phyloP scores from a whole-genome alignment of 2,113 vertebrate genomes.

The Chinchilla lanigera region DNA sequence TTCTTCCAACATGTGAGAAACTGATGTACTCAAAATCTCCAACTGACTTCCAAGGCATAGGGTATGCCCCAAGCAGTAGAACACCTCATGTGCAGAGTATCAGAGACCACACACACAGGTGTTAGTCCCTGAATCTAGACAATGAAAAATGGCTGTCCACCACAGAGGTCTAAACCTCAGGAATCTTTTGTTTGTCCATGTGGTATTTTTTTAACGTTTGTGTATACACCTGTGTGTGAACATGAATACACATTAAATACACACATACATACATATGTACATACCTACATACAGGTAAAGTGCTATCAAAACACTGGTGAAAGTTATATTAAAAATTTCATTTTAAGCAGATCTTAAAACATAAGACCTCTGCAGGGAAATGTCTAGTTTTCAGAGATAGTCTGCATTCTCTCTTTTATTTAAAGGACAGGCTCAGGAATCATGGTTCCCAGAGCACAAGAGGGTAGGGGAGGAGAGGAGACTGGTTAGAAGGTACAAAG shows the following conservation, averaged over 20 bases:
- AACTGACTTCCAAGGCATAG: not conserved
- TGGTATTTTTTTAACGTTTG: not conserved
- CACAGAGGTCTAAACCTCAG: not conserved
- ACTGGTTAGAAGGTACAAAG: not conserved
- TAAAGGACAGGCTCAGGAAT: not conserved
- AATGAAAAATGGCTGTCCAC: not conserved
- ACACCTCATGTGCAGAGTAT: rapidly evolving
- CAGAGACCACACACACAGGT: not conserved
- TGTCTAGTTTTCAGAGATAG: not conserved
- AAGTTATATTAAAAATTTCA: not conserved
- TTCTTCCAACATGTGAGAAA: not conserved
- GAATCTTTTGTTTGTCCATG: not conserved
- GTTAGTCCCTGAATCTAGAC: not conserved
- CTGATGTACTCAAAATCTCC: not conserved
- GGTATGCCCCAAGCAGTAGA: not conserved
- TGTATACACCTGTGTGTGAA: not conserved
- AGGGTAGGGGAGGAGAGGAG: not conserved
- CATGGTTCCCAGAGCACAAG: not conserved
- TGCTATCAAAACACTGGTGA: not conserved
- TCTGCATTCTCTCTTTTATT: not conserved
- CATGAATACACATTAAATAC: not conserved
- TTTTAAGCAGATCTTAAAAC: not conserved
- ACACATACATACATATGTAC: too few relatives aligned
- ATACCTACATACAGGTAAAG: not conserved
- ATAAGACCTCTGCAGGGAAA: not conserved